Base-by-base conservation (phyloP, 2,113 vertebrate species). In the Lynx canadensis region DNA sequence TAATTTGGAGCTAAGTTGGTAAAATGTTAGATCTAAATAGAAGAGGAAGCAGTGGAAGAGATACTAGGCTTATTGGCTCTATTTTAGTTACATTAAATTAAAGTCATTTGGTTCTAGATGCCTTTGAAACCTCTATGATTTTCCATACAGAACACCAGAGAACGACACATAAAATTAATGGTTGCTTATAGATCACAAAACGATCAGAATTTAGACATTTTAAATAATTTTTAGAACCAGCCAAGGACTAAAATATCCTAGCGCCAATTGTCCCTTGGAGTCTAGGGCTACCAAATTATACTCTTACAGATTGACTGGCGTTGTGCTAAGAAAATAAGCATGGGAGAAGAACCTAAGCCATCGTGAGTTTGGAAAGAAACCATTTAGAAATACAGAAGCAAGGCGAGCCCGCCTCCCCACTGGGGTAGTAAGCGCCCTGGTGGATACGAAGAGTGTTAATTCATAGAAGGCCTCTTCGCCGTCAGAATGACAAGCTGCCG, bases 391-490 rank as follows among this genome's bases (percentile, higher is more conserved):
- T 57, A 33, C 21, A 63, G 66, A 89, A 23, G 33, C 50, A 27
- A 29, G 25, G 36, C 27, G 23, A 74, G 23, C 38, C 38, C 1
- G 38, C 38, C 71, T 74, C 41, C 25, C 12, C 6, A 3, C 71
- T 14, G 52, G n/a, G 11, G 29, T 1, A 10, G 25, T 27, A 9
- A 6, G 33, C 11, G 12, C 29, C 4, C 65, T 3, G 1, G 41
- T 41, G 14, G 48, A 2, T 7, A 11, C 36, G 21, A 38, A 4
- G 21, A 60, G 38, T 2, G 1, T 55, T 66, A 0, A 1, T 31
- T 66, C 38, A 1, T 33, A 0, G 1, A 12, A 2, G 12, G 1
- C 25, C 15, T 33, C n/a, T 13, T 4, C 13, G 3, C 4, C 4
- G 7, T 55, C 57, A n/a, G 3, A 19, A 18, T 12, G 89, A 31